phyloP scores from a whole-genome alignment of 2,797 vertebrate genomes.

The Carduelis carduelis region DNA sequence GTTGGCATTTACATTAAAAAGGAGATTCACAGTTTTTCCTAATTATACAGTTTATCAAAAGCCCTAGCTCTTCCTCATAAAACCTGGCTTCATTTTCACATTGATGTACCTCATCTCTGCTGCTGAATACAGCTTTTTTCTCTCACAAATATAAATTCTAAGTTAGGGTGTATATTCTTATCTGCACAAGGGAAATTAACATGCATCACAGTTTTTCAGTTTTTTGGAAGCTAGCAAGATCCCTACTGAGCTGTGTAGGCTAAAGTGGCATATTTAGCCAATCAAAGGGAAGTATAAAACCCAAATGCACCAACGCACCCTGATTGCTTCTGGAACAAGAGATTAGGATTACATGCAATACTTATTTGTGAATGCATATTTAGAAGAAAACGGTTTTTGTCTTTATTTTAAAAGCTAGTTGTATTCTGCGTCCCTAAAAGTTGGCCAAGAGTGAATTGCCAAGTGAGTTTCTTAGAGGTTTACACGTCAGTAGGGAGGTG shows the following conservation, averaged over 20 bases:
- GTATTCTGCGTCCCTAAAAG: neutral
- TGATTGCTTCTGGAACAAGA: neutral
- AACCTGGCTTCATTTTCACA: neutral
- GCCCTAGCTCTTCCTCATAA: neutral
- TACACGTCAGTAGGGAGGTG: rapidly evolving
- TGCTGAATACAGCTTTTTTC: neutral
- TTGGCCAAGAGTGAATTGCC: neutral
- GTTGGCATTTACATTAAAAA: neutral
- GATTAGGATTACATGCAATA: neutral
- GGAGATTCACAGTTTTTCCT: neutral
- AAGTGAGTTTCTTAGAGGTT: neutral
- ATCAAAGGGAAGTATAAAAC: neutral
- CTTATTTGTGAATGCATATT: neutral
- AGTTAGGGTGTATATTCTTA: neutral
- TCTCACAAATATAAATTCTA: slow-evolving; percentile 1
- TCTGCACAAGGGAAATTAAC: neutral
- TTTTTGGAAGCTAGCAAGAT: neutral
- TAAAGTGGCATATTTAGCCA: neutral
- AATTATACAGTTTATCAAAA: neutral
- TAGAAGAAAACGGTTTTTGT: neutral
- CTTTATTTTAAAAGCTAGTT: neutral
- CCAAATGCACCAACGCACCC: neutral
- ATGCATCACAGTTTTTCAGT: neutral
- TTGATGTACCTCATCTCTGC: neutral
- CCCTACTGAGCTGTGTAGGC: neutral